Percentiles rank a stretch among this genome's conserved stretches.
These are phyloP conservation scores for Hemibagrus wyckioides DNA, from an alignment of 2,113 vertebrate genomes.

Conservation along the genomic window DNA sequence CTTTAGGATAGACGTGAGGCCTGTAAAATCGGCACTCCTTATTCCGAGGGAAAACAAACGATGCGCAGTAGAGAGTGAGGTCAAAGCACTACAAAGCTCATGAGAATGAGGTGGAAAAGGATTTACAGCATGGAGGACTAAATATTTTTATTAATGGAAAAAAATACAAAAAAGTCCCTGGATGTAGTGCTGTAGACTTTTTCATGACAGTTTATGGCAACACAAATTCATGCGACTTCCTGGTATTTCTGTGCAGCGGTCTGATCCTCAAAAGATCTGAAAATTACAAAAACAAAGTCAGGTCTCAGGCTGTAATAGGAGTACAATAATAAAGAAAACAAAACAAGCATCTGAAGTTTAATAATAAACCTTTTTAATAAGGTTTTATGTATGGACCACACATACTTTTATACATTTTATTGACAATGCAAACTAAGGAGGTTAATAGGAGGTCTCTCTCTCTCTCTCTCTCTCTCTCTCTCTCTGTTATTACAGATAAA, in stretches of 20 bases:
- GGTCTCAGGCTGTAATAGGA: neutral
- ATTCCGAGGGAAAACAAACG: constrained; percentile 6
- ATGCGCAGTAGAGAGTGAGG: neutral
- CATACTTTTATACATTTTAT: neutral
- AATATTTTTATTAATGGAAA: neutral
- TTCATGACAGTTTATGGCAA: neutral
- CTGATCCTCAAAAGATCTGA: neutral
- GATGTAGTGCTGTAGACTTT: neutral
- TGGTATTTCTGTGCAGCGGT: neutral
- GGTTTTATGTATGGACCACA: neutral
- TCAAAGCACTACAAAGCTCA: neutral
- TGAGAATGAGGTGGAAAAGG: neutral
- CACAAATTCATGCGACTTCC: neutral
- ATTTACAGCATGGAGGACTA: neutral
- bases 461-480: neutral
- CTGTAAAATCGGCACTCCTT: neutral
- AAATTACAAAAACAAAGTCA: neutral
- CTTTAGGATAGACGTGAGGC: neutral
- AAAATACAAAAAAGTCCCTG: neutral
- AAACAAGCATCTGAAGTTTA: neutral
- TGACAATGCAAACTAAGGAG: neutral
- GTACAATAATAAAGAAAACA: neutral
- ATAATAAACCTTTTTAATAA: neutral
- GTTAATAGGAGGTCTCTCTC: neutral
- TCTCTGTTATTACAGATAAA: neutral